Evolutionary conservation across 2,113 vertebrate species (phyloP).

Genomic region (Marmota monax): DNA sequence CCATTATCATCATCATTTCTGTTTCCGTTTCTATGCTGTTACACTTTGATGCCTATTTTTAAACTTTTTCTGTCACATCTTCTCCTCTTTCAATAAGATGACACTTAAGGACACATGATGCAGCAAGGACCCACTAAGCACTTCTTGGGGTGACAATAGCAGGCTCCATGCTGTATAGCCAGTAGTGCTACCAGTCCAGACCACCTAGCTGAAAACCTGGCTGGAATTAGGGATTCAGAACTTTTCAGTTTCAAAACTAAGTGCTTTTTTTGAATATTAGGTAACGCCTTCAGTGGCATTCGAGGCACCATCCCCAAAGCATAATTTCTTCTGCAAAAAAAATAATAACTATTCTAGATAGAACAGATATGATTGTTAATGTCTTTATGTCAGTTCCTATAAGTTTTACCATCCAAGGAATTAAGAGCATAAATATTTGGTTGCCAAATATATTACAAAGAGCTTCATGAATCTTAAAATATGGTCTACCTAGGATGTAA

Average conservation of each 20-base stretch:
- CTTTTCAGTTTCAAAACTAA: background rate
- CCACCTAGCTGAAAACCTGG: background rate
- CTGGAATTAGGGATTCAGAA: background rate
- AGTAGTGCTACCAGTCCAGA: rapidly evolving
- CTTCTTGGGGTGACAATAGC: rapidly evolving
- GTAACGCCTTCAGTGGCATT: too few relatives aligned
- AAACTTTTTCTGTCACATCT: background rate
- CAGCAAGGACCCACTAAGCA: rapidly evolving
- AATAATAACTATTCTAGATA: background rate
- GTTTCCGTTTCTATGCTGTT: rapidly evolving
- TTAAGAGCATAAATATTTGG: background rate
- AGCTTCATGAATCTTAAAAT: background rate
- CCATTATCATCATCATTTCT: rapidly evolving
- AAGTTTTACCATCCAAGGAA: background rate
- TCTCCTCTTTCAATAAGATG: background rate
- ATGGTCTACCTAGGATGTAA: background rate
- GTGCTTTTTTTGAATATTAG: background rate
- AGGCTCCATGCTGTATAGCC: rapidly evolving
- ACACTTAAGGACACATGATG: rapidly evolving
- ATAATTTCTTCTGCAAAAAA: background rate
- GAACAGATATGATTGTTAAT: background rate
- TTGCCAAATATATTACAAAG: background rate
- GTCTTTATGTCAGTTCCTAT: background rate
- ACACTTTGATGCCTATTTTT: background rate
- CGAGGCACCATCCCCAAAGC: background rate